Base-by-base conservation (phyloP, 2,888 invertebrate genomes). In the Emesis furor region DNA sequence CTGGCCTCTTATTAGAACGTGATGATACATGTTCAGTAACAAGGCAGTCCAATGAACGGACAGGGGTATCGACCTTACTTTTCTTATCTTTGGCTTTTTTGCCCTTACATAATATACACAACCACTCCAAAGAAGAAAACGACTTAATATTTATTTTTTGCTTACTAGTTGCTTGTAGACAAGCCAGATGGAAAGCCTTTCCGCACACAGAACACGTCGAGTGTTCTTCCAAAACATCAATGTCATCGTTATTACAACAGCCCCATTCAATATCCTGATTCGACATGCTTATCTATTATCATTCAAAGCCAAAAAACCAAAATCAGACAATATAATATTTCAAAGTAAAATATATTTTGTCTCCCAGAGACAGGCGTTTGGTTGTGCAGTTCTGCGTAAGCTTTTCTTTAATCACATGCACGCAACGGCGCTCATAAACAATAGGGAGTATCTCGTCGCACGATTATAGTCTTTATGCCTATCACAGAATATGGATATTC, bases 1-100 rank as follows among this genome's bases (percentile, higher is more conserved):
- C 59, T 0, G 59, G 59, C 7, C 59, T 59, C 7, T 59, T 59
- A 24, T 59, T 59, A 24, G 59, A 59, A 59, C 59, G 59, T 17
- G 59, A 59, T 6, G 24, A 24, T 24, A 59, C 24, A 59, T 59
- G 6, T 24, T 59, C 59, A 17, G 24, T 24, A 8, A 59, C 8
- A 17, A 59, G 24, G 8, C 24, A 7, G 8, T 59, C 59, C 1
- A 59, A 6, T 7, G 59, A 59, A 24, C 24, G 59, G 7, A 59
- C 59, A 6, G 59, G 59, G 59, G 59, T 59, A 59, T 24, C 7
- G 17, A 24, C 59, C 24, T 24, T 8, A 24, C 24, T 24, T 59
- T 24, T 59, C 24, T 59, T 59, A 59, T 59, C 59, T 59, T 55
- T 55, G 55, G n/a, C n/a, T n/a, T 55, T 55, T 6, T 55, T 55